phyloP scores from a whole-genome alignment of 2,888 invertebrate species.

The Clepsis dumicolana region DNA sequence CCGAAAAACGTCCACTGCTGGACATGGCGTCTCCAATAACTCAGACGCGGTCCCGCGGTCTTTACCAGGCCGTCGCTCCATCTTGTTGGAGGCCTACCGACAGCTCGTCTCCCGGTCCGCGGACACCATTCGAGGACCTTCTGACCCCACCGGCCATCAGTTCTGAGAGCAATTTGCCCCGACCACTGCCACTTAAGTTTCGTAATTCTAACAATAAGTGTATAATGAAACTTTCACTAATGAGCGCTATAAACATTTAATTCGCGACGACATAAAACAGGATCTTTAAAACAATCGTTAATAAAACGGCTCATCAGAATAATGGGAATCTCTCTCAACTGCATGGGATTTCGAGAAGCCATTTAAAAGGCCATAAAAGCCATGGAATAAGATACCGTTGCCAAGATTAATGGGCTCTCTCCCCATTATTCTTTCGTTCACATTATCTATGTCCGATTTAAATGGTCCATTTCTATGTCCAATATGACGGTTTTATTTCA shows the following conservation, averaged over 20 bases:
- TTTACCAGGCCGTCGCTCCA: too few relatives aligned
- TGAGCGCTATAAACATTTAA: background rate
- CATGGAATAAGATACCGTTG: slow-evolving; percentile 27
- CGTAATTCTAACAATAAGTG: too few relatives aligned
- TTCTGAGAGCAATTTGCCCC: too few relatives aligned
- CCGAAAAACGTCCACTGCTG: too few relatives aligned
- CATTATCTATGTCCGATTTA: slow-evolving; percentile 42
- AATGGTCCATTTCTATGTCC: slow-evolving; percentile 20
- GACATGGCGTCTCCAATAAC: too few relatives aligned
- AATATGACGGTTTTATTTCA: slow-evolving; percentile 20
- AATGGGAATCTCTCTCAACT: slow-evolving; percentile 19
- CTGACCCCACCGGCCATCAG: too few relatives aligned
- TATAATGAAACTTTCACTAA: too few relatives aligned
- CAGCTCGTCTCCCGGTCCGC: too few relatives aligned
- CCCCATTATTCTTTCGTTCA: slow-evolving; percentile 38
- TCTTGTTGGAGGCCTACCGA: too few relatives aligned
- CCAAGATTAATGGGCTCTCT: slow-evolving; percentile 33
- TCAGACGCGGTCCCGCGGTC: too few relatives aligned
- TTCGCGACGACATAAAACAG: background rate
- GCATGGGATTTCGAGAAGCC: slow-evolving; percentile 27
- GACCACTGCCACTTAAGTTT: too few relatives aligned
- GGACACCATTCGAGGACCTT: too few relatives aligned
- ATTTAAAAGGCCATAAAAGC: slow-evolving; percentile 39
- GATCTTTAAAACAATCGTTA: slow-evolving; percentile 11
- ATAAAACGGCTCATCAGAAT: background rate